A percentile compares a stretch with the other conserved stretches of the same genome.
Evolutionary conservation across 2,113 vertebrate species (phyloP).

Genomic region (Podocnemis expansa): DNA sequence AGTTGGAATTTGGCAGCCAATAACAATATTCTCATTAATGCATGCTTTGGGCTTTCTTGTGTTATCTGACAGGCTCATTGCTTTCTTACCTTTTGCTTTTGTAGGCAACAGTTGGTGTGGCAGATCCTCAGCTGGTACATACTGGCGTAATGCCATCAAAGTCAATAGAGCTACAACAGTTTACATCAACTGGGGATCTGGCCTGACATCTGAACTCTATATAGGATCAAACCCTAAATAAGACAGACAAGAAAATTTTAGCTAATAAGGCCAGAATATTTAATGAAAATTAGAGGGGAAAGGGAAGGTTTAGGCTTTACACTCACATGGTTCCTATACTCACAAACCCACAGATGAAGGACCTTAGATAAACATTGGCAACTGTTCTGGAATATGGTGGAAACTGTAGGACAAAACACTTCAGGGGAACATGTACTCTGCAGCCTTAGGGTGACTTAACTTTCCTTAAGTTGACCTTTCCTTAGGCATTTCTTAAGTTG

Average conservation of each 20-base stretch:
- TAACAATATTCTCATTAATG: background rate
- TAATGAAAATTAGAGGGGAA: background rate
- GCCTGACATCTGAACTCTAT: background rate
- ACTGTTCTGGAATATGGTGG: background rate
- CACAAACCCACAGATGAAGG: background rate
- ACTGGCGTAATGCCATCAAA: rapidly evolving
- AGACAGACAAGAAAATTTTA: background rate
- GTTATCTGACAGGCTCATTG: rapidly evolving
- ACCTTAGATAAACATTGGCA: rapidly evolving
- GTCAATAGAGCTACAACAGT: background rate
- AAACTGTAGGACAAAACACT: background rate
- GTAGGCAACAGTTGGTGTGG: background rate
- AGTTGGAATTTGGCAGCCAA: background rate
- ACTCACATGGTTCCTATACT: background rate
- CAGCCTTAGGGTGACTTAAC: too few relatives aligned
- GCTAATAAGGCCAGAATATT: background rate
- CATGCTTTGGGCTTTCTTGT: background rate
- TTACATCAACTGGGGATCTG: background rate
- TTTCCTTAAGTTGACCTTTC: too few relatives aligned
- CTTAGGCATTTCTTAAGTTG: too few relatives aligned
- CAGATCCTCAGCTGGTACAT: background rate
- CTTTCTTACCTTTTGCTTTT: background rate
- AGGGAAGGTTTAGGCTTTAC: background rate
- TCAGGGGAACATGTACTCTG: too few relatives aligned
- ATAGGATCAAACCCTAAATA: background rate